Evolutionary conservation across 2,797 vertebrate genomes (phyloP), one percentile per base, ranked within the genome.

Genomic region (Pseudochaenichthys georgianus): DNA sequence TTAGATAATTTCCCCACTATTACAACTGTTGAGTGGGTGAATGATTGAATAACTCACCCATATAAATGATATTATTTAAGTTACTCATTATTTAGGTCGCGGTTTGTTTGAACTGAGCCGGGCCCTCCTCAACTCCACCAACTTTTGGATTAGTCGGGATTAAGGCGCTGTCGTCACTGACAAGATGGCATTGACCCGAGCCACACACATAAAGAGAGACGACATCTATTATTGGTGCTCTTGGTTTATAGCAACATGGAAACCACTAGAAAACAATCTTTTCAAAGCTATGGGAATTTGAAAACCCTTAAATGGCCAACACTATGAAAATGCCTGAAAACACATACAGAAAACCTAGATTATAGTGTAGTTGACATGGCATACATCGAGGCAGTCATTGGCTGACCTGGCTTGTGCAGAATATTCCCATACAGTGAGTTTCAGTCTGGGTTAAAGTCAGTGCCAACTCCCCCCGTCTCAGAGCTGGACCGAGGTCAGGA

Each of bases 351-450:
- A 3, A 12, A 48, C 13, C 21, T 13, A 51, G 9, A 2, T 38
- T n/a, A 2, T 11, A 2, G 15, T 57, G 41, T 15, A 3, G 19
- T 17, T 15, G 15, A 48, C 21, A 17, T 42, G 17, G 31, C 16
- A 38, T 23, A 2, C 38, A 64, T 65, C 3, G 3, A 57, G 66
- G 55, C 43, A 45, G 58, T 60, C 60, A 34, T 21, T 34, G n/a
- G n/a, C n/a, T 69, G 61, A 68, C 46, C 59, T 64, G 12, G 43
- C 16, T 45, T 51, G 9, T 51, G 45, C 43, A 69, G 21, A 69
- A 78, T 48, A 58, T 70, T 78, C 41, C 57, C 70, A 61, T 90
- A 87, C 86, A 91, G 80, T 79, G 60, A 65, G 68, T 83, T 80
- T 89, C 64, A 89, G 80, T 80, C 78, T 70, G 66, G 60, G 75